These are phyloP conservation scores for Cygnus atratus DNA, from an alignment of 2,113 vertebrate species.

Conservation along the genomic window DNA sequence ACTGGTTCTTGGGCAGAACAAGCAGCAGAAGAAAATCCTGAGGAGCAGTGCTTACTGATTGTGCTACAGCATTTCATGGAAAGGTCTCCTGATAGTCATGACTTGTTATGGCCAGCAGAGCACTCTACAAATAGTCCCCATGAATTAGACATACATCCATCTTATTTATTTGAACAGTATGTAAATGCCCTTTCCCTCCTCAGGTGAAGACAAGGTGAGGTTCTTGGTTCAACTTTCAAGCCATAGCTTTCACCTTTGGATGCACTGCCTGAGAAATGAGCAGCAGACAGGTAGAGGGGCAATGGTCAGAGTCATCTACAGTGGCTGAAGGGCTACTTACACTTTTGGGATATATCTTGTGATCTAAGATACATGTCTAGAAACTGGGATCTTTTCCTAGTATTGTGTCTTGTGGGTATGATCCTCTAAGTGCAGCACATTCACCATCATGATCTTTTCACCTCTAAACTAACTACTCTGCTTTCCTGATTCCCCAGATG, in stretches of 20 bases:
- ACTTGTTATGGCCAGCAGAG: neutral
- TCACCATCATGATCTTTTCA: neutral
- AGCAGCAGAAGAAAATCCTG: neutral
- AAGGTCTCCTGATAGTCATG: neutral
- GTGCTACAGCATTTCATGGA: neutral
- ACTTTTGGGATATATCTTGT: neutral
- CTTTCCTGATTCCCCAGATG: neutral
- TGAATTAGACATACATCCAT: neutral
- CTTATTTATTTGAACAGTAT: neutral
- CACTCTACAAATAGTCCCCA: neutral
- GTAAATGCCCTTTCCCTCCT: neutral
- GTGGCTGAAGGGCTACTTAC: neutral
- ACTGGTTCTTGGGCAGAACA: neutral
- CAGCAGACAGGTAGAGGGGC: neutral
- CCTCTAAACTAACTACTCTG: neutral
- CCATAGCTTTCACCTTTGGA: neutral
- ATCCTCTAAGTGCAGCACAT: neutral
- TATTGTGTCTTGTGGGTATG: neutral
- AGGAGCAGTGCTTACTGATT: neutral
- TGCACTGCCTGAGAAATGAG: rapidly evolving
- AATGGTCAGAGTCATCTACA: neutral
- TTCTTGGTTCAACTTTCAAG: neutral
- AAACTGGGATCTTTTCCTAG: neutral
- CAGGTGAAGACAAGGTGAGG: neutral
- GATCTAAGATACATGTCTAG: neutral